Evolutionary conservation across 2,113 vertebrate species (phyloP), one percentile per base, ranked within the genome.

Genomic region (Lonchura striata): DNA sequence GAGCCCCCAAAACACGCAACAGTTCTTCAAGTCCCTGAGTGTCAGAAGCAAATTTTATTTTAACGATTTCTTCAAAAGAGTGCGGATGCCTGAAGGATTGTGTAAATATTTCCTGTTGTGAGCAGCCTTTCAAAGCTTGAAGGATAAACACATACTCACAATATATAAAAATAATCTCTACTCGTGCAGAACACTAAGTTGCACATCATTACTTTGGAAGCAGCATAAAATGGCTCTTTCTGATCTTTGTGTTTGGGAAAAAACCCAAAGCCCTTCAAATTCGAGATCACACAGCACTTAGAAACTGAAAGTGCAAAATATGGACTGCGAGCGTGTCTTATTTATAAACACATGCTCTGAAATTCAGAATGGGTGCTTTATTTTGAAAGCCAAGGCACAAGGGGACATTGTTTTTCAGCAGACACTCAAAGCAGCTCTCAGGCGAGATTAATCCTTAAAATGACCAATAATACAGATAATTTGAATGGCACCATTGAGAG

Each of bases 391-490:
- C 71, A 23, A 68, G 66, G 69, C 88, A 97, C 96, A 98, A 97
- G 96, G 96, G 74, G 50, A 72, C 93, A 94, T 91, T 98, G 97
- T 98, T 95, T 93, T 84, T 78, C 81, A 86, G 91, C 27, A 82
- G 14, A 23, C 88, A 65, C 78, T 95, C 84, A 46, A 88, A 97
- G 95, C 33, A 86, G 85, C n/a, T 92, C 86, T 31, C 85, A 89
- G 96, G 96, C 97, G 96, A 44, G 84, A 96, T 96, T 82, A 95
- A 90, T 95, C 97, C 88, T 95, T 65, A 63, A 96, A 96, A 93
- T 54, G 53, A 41, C 84, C 95, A 95, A 94, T 84, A 91, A 86
- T 94, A 56, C 60, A 95, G 95, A 94, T 96, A 95, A 49, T 72
- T 90, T 97, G 90, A 98, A 97, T 92, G 21, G 91, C 4, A 3